Conservation (phyloP, 2,888 invertebrate species). For the Sesia bembeciformis region DNA sequence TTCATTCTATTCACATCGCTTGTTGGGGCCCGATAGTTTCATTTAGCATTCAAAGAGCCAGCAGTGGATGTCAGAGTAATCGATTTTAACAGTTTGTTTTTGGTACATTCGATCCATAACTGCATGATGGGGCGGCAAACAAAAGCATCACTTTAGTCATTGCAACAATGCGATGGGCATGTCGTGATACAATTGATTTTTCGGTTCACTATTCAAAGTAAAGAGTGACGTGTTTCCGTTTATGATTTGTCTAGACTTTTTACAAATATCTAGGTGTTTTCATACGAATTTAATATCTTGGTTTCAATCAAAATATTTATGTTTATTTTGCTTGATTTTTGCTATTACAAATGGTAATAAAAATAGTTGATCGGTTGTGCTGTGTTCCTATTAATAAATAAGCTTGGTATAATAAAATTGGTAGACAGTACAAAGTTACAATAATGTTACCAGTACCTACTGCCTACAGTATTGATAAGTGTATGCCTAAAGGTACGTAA, state of each 20-base stretch:
- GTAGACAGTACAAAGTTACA: too few relatives aligned
- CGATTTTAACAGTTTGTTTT: neutral
- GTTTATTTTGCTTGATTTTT: too few relatives aligned
- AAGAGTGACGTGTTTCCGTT: conserved; percentile 17
- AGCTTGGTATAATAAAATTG: too few relatives aligned
- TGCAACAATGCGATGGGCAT: conserved; percentile 45
- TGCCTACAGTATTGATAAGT: too few relatives aligned
- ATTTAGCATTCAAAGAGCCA: neutral
- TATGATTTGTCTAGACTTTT: neutral
- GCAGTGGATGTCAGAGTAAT: neutral
- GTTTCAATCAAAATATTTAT: too few relatives aligned
- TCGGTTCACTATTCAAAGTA: conserved; percentile 27
- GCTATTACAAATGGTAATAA: too few relatives aligned
- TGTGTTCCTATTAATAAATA: too few relatives aligned
- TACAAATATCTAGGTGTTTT: too few relatives aligned
- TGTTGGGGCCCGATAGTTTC: neutral
- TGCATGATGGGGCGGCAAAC: conserved; percentile 35
- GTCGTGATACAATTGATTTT: conserved; percentile 48
- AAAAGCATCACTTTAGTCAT: conserved; percentile 36
- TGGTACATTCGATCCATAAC: conserved; percentile 15
- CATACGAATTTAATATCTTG: too few relatives aligned
- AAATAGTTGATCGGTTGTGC: too few relatives aligned
- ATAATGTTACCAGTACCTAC: too few relatives aligned
- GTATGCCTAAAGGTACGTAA: too few relatives aligned
- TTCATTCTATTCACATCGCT: neutral